phyloP scores from a whole-genome alignment of 2,797 vertebrate species.

The Fistularia commersonii region DNA sequence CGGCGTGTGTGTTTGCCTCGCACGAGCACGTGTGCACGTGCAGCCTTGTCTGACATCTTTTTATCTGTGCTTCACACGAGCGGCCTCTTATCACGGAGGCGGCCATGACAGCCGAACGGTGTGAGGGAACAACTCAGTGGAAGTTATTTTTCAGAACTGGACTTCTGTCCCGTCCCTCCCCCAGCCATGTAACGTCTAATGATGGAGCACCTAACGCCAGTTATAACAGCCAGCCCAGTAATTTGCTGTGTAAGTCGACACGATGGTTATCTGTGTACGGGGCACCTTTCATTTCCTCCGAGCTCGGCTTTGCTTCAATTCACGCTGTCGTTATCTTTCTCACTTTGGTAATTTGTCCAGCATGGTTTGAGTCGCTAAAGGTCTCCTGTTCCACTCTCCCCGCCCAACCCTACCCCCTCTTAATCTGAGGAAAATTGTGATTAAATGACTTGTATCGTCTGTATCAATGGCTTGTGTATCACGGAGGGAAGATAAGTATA shows the following conservation, averaged over 20 bases:
- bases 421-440: conserved; percentile 46
- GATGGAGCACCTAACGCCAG: conserved; percentile 49
- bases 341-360: conserved; percentile 66
- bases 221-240: conserved; percentile 71
- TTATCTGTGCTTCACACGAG: conserved; percentile 66
- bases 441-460: conserved; percentile 45
- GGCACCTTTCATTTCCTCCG: conserved; percentile 66
- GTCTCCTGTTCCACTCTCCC: conserved; percentile 39
- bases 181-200: conserved; percentile 61
- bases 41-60: conserved; percentile 48
- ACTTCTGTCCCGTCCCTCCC: conserved; percentile 67
- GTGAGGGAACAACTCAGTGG: conserved; percentile 72
- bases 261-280: conserved; percentile 62
- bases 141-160: conserved; percentile 67
- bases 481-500: conserved; percentile 18
- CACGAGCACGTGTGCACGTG: conserved; percentile 7
- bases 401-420: conserved; percentile 33
- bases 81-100: conserved; percentile 78
- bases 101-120: conserved; percentile 29
- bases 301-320: conserved; percentile 46
- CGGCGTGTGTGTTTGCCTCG: conserved; percentile 17
- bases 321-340: conserved; percentile 62
- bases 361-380: conserved; percentile 58
- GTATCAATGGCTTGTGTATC: conserved; percentile 21
- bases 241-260: conserved; percentile 69